Evolutionary conservation across 2,888 invertebrate genomes (phyloP).

Genomic region (Polymixis lichenea): DNA sequence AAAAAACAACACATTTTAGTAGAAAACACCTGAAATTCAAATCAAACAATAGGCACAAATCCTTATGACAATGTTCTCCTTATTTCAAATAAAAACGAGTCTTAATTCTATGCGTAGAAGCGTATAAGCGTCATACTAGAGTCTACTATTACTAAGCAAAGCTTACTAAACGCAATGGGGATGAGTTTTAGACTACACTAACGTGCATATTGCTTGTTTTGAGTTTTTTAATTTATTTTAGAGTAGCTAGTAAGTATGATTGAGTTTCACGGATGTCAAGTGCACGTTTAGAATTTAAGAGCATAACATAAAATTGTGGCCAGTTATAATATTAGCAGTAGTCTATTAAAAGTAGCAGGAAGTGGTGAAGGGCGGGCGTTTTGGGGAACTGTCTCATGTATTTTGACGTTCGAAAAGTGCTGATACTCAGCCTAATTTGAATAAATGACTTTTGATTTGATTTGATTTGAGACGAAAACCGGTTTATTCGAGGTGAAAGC

Average conservation of each 20-base stretch:
- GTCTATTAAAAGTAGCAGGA: background rate
- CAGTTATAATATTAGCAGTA: background rate
- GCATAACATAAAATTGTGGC: background rate
- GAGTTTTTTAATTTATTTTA: conserved; percentile 50
- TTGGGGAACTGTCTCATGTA: too few species aligned
- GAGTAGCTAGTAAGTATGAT: conserved; percentile 27
- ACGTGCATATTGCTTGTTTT: conserved; percentile 88
- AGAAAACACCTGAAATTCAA: conserved; percentile 79
- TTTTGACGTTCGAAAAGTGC: too few species aligned
- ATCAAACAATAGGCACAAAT: conserved; percentile 84
- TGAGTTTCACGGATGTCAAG: conserved; percentile 32
- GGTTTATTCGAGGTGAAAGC: too few species aligned
- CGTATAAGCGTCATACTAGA: conserved; percentile 63
- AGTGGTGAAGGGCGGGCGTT: too few species aligned
- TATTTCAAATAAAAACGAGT: conserved; percentile 53
- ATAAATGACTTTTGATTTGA: too few species aligned
- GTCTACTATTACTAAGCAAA: conserved; percentile 66
- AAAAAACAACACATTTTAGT: conserved; percentile 74
- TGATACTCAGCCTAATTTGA: too few species aligned
- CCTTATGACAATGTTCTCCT: conserved; percentile 51
- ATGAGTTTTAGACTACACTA: conserved; percentile 69
- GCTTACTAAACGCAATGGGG: conserved; percentile 68
- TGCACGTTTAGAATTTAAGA: background rate
- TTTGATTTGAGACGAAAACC: conserved; percentile 1
- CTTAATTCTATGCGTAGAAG: conserved; percentile 65